Base-by-base conservation (phyloP, 2,888 invertebrate genomes). In the Meiosimyza decipiens region DNA sequence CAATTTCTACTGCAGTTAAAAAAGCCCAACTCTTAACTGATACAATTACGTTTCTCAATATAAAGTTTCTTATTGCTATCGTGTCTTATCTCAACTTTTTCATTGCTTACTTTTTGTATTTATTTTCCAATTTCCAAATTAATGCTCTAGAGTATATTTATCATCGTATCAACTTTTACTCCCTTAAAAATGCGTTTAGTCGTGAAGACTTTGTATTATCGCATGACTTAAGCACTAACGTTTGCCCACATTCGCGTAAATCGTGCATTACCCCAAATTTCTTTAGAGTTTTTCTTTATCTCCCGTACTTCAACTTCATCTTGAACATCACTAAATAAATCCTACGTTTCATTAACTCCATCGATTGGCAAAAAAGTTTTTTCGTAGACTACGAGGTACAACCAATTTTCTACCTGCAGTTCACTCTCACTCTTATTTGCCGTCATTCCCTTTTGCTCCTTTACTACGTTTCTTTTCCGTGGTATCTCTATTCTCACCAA, bases 101-200 rank as follows among this genome's bases (percentile, higher is more conserved):
- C n/a, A 7, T 55, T 5, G 33, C 47, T 63, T 18, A 13, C 50
- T 33, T 55, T 47, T 16, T 57, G 47, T 62, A 51, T 69, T 75
- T 77, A 73, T 75, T 74, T 78, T 79, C 77, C 79, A 78, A 78
- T 79, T 78, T 75, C 50, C 54, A 63, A 52, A 70, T 70, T 70
- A 79, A 79, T 78, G 75, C 78, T 78, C 78, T 71, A 65, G 78
- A 75, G 79, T 78, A 76, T 77, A 78, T 78, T 78, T 77, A 77
- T 79, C 78, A 79, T 67, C 66, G 71, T 71, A 64, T 71, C 70
- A 73, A 67, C 69, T 62, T 72, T 69, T 67, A 72, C 75, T 73
- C 73, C 72, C 40, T 40, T 40, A 9, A 9, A 40, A 40, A 40
- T 40, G 9, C 40, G 40, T 40, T 5, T 40, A 40, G 71, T 73